Percentiles rank a stretch among this genome's conserved stretches.
Evolutionary conservation across 2,888 invertebrate species (phyloP).

Genomic region (Mellilla xanthometata): DNA sequence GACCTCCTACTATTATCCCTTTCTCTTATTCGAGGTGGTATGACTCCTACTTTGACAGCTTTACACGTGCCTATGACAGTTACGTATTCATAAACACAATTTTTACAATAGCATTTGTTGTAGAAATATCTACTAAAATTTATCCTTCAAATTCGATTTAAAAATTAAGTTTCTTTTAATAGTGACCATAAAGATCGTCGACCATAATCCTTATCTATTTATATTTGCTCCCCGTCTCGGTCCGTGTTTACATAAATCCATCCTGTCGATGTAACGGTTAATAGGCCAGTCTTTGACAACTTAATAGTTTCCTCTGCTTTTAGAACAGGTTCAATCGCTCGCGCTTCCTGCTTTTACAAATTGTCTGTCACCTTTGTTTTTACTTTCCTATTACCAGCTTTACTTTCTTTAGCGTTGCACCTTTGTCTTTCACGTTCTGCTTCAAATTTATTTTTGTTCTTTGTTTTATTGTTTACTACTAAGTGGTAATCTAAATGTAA

Average conservation of each 20-base stretch:
- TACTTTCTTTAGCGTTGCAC: slow-evolving; percentile 8
- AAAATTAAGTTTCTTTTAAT: too few relatives aligned
- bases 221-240: slow-evolving; percentile 33
- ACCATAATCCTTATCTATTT: slow-evolving; percentile 46
- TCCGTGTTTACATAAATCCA: slow-evolving; percentile 59
- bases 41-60: slow-evolving; percentile 13
- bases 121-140: too few relatives aligned
- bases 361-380: slow-evolving; percentile 33
- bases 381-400: slow-evolving; percentile 17
- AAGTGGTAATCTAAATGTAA: slow-evolving; percentile 10
- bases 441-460: slow-evolving; percentile 2
- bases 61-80: slow-evolving; percentile 13
- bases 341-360: slow-evolving; percentile 44
- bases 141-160: too few relatives aligned
- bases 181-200: neutral
- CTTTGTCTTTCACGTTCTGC: neutral
- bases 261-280: slow-evolving; percentile 61
- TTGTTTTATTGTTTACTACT: neutral
- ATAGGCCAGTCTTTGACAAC: slow-evolving; percentile 66
- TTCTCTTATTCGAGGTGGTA: slow-evolving; percentile 18
- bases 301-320: slow-evolving; percentile 74
- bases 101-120: neutral
- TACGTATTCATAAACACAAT: slow-evolving; percentile 8
- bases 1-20: slow-evolving; percentile 30
- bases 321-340: slow-evolving; percentile 48